Conservation (phyloP, 1,140 invertebrate species). For the Drosophila athabasca region DNA sequence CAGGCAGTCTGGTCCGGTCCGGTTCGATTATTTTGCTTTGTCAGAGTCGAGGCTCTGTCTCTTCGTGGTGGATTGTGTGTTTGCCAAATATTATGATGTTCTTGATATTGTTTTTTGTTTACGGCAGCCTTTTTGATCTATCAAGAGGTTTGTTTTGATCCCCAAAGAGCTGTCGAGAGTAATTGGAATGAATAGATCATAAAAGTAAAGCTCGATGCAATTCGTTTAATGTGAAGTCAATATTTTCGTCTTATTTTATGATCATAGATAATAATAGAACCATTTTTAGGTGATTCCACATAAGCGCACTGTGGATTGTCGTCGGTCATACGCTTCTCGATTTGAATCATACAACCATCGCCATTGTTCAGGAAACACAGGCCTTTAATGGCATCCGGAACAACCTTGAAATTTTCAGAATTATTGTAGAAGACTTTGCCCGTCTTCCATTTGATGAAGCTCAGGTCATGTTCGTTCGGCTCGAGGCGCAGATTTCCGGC, state of each 20-base stretch:
- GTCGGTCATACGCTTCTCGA: conserved; percentile 19
- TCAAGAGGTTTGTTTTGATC: conserved; percentile 22
- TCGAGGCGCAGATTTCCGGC: conserved; percentile 13
- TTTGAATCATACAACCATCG: conserved; percentile 11
- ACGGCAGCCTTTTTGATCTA: conserved; percentile 52
- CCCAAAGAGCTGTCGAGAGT: too few species aligned
- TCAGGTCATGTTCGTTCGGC: conserved; percentile 19
- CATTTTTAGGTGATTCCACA: conserved; percentile 32
- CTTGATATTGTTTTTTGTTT: conserved; percentile 49
- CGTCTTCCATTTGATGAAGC: conserved; percentile 36
- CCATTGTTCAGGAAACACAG: conserved; percentile 30
- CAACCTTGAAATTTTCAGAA: conserved; percentile 26
- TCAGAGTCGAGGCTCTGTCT: conserved; percentile 26
- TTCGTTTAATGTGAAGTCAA: not conserved
- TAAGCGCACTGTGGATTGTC: conserved; percentile 12
- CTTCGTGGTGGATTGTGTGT: conserved; percentile 5
- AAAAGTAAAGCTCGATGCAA: too few species aligned
- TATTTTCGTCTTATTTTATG: conserved; percentile 20
- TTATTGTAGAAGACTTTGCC: conserved; percentile 18
- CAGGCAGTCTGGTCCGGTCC: conserved; percentile 36
- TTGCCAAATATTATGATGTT: conserved; percentile 62
- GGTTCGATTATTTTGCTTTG: conserved; percentile 38
- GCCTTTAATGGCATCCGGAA: conserved; percentile 4
- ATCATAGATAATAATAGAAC: conserved; percentile 28
- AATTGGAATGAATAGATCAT: too few species aligned